phyloP scores from a whole-genome alignment of 2,113 vertebrate species.

The Plecotus auritus region DNA sequence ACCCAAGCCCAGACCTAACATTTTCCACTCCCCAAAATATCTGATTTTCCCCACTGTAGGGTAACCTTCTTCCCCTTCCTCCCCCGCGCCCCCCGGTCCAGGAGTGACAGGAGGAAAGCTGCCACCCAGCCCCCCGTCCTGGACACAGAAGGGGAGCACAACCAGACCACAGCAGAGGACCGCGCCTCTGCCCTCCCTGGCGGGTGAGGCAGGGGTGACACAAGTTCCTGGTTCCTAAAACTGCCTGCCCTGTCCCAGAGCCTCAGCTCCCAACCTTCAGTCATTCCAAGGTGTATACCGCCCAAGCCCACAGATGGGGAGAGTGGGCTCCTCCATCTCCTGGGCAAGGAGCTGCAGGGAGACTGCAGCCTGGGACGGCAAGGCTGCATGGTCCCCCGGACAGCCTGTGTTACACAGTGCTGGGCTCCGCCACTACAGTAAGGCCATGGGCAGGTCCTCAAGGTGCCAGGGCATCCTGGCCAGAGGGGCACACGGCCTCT shows the following conservation, averaged over 20 bases:
- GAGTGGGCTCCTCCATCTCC: background rate
- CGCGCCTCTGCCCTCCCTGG: background rate
- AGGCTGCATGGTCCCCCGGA: background rate
- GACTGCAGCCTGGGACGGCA: background rate
- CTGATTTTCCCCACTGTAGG: background rate
- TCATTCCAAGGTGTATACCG: background rate
- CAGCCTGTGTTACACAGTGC: too few species aligned
- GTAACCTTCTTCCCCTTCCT: too few species aligned
- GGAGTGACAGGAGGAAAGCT: background rate
- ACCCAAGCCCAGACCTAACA: background rate
- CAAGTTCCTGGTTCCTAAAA: background rate
- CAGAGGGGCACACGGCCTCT: too few species aligned
- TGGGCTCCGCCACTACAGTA: fast-evolving
- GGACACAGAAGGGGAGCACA: background rate
- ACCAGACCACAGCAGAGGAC: background rate
- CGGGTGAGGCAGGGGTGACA: background rate
- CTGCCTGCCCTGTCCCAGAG: background rate
- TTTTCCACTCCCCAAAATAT: background rate
- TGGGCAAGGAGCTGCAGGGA: background rate
- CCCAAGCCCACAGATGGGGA: background rate
- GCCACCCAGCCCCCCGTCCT: background rate
- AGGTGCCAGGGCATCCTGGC: background rate
- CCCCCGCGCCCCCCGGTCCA: too few species aligned
- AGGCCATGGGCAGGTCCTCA: background rate
- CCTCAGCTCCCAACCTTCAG: background rate